Evolutionary conservation across 2,113 vertebrate genomes (phyloP).

Genomic region (Pituophis catenifer): DNA sequence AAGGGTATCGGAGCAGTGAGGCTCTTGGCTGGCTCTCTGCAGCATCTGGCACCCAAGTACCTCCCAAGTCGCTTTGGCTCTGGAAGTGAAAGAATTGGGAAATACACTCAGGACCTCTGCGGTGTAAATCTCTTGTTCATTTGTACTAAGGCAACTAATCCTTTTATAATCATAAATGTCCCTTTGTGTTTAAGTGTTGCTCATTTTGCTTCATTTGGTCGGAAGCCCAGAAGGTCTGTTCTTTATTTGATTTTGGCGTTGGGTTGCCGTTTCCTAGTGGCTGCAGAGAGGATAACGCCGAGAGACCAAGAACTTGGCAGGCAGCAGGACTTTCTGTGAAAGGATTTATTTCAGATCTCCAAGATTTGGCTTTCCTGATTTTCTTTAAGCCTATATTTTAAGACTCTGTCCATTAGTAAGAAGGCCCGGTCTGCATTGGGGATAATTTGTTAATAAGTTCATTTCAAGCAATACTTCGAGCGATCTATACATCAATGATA

Average conservation of each 20-base stretch:
- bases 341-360: slow-evolving; percentile 56
- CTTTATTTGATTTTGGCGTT: slow-evolving; percentile 44
- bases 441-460: slow-evolving; percentile 42
- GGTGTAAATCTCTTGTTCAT: slow-evolving; percentile 36
- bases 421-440: slow-evolving; percentile 34
- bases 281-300: slow-evolving; percentile 28
- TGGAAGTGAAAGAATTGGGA: slow-evolving; percentile 39
- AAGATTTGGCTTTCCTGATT: slow-evolving; percentile 42
- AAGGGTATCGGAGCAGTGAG: not conserved
- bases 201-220: slow-evolving; percentile 34
- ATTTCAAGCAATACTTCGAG: not conserved
- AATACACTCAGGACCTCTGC: slow-evolving; percentile 35
- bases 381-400: slow-evolving; percentile 40
- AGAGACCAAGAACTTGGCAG: slow-evolving; percentile 41
- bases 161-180: slow-evolving; percentile 29
- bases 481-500: slow-evolving; percentile 33
- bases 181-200: slow-evolving; percentile 26
- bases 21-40: not conserved
- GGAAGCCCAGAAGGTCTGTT: slow-evolving; percentile 36
- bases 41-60: not conserved
- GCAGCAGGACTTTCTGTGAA: slow-evolving; percentile 52
- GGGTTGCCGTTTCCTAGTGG: slow-evolving; percentile 25
- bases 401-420: slow-evolving; percentile 48
- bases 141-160: slow-evolving; percentile 41
- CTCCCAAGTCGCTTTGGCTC: slow-evolving; percentile 8